These are phyloP conservation scores for Helarctos malayanus DNA, from an alignment of 2,797 vertebrate species.

Conservation along the genomic window DNA sequence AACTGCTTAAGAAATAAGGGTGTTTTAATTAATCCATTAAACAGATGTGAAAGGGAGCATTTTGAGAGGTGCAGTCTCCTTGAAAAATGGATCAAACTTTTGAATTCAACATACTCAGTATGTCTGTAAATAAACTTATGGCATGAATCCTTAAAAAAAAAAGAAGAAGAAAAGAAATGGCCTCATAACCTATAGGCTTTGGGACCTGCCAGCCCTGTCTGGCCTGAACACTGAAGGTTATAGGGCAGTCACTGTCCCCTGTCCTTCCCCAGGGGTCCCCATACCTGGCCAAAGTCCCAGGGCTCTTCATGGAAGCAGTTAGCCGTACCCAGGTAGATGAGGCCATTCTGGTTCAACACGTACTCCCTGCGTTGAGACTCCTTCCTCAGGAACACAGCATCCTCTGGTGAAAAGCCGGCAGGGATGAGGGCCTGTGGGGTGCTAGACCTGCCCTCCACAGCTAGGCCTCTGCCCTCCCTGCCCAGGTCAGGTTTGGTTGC, in stretches of 20 bases:
- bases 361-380: conserved; percentile 91
- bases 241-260: not conserved
- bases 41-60: not conserved
- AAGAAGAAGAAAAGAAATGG: not conserved
- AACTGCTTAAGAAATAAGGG: not conserved
- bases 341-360: conserved; percentile 92
- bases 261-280: not conserved
- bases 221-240: not conserved
- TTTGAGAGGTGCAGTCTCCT: not conserved
- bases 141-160: not conserved
- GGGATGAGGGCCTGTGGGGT: not conserved
- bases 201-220: not conserved
- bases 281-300: conserved; percentile 95
- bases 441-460: not conserved
- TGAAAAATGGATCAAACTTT: not conserved
- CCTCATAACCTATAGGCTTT: not conserved
- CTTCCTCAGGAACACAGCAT: conserved; percentile 90
- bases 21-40: not conserved
- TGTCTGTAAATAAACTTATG: not conserved
- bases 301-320: conserved; percentile 82
- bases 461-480: not conserved
- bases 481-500: not conserved
- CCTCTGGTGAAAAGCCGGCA: conserved; percentile 87
- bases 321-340: conserved; percentile 90
- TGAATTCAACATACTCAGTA: not conserved